Base-by-base conservation (phyloP, 2,888 invertebrate species). In the Rhabditoides inermis region DNA sequence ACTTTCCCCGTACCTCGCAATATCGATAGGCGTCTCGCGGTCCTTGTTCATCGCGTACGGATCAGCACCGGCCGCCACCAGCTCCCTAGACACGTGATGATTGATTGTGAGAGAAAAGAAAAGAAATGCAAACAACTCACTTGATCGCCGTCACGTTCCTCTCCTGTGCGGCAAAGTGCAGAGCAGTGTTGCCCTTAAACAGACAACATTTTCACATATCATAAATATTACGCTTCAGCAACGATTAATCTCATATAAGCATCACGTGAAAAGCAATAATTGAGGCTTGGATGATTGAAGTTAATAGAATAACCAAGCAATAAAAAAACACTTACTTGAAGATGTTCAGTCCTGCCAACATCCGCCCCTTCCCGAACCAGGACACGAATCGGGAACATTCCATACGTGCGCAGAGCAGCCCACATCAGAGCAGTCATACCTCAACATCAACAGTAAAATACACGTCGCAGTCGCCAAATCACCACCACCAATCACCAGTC, bases 401-500 rank as follows among this genome's bases (percentile, higher is more conserved):
- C 59, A 41, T 63, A 67, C 4, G 62, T 53, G 26, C 61, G 56
- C 28, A 90, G 90, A 52, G 88, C 85, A 39, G 91, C 85, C 91
- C 94, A 94, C 95, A 95, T 95, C 15, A 94, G 83, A 45, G 95
- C 87, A 20, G 95, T 95, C 90, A 95, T 91, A 59, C 94, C 94
- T 70, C 86, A 87, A 63, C 53, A 23, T 10, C 25, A 26, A 7
- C 15, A 5, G 3, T 26, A 5, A 45, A 5, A 5, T 26, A 3
- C 30, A 27, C 22, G 6, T 27, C 27, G 10, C 15, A 27, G 18
- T 27, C n/a, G 42, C 6, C 6, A 10, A 44, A 36, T 23, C 12
- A n/a, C n/a, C n/a, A n/a, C n/a, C n/a, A n/a, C n/a, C n/a, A n/a
- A n/a, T n/a, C n/a, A n/a, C n/a, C n/a, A n/a, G n/a, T n/a, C n/a